Evolutionary conservation across 2,113 vertebrate genomes (phyloP), one percentile per base, ranked within the genome.

Genomic region (Coryphaenoides rupestris): DNA sequence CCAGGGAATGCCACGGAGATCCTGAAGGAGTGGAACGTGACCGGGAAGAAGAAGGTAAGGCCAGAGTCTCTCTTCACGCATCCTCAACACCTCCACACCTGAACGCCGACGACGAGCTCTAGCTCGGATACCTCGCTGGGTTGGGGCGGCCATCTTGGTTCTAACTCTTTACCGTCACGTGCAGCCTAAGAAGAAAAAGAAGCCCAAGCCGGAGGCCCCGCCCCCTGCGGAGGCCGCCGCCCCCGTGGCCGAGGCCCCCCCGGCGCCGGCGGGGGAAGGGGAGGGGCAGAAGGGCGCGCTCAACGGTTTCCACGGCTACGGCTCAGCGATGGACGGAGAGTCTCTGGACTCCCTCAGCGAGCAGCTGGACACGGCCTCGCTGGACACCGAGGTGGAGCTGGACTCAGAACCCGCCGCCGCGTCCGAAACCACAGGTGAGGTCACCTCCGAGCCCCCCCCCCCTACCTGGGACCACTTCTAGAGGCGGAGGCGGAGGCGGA

Each of bases 151-250:
- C n/a, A n/a, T n/a, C n/a, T n/a, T n/a, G n/a, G n/a, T n/a, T n/a
- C n/a, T n/a, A n/a, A n/a, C 46, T 12, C 54, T 50, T 72, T 73
- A 4, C 70, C 15, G 24, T 9, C 2, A 14, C 62, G 17, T 76
- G 16, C 76, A 98, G 96, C 96, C 95, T 84, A 97, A 96, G 89
- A 92, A 91, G 87, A 92, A 91, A 86, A 98, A 95, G 93, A 98
- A 98, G 90, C 90, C 88, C 72, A 98, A 98, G 82, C 88, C 92
- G 3, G 94, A 94, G 78, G 73, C 87, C 0, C 89, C 92, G 69
- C 62, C 84, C 17, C 73, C 76, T 2, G 80, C 79, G 0, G 92
- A 92, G 47, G 66, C 88, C 0, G 52, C 72, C 13, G 73, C 78
- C 52, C 84, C 88, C 67, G 62, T 85, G 1, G 82, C 85, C 15